Evolutionary conservation across 2,888 invertebrate genomes (phyloP), one percentile per base, ranked within the genome.

Genomic region (Habroteleia sp.): DNA sequence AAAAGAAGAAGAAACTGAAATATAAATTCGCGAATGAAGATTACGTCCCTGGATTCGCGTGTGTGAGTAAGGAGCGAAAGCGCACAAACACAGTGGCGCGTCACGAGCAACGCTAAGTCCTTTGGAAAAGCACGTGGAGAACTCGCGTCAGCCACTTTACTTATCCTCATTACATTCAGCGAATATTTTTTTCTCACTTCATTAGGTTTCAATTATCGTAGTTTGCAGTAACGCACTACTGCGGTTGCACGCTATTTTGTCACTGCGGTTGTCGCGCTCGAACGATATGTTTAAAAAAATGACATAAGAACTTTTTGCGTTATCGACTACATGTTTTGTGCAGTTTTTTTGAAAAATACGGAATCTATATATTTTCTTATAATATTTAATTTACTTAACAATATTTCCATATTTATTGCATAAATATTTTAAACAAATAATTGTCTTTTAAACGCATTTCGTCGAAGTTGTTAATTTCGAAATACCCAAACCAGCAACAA

Each of bases 161-260:
- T 56, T 63, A 68, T 41, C 33, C 48, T 52, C 27, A 46, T 68
- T 68, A 74, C 54, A 44, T 50, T 50, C 44, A 50, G 16, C 17
- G 31, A 58, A 14, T 58, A 41, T 35, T 68, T 68, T 56, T 68
- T 33, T 14, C 48, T 42, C 58, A 58, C 68, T 41, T 68, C 68
- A 50, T 68, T 50, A 50, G 50, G 17, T 68, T 68, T 58, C 58
- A 58, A 50, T 58, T 48, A 68, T 58, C 48, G 41, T 33, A 41
- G 31, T 48, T 50, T 17, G 10, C 35, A 27, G 25, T 58, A 23
- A 33, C n/a, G 11, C 2, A 27, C 33, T 31, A 35, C 23, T n/a
- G 44, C 44, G 35, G 35, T 27, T 44, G 16, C 58, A 44, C 25
- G 35, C 44, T 44, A 33, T 25, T 42, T 33, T 8, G 41, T 33